These are phyloP conservation scores for Zeugodacus cucurbitae DNA, from an alignment of 1,140 invertebrate species.

Conservation along the genomic window DNA sequence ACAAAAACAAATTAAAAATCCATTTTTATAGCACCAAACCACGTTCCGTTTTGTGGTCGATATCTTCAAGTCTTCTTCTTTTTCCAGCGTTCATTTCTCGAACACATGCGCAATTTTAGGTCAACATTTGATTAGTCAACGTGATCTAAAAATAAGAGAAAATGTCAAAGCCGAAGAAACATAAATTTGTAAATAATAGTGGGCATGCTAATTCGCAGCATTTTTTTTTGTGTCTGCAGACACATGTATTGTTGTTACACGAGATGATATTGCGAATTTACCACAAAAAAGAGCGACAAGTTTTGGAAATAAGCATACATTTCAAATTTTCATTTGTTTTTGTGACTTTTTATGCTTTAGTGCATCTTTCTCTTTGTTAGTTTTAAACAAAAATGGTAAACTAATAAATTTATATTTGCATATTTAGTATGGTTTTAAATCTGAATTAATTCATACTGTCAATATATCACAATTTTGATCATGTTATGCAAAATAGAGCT, in stretches of 20 bases:
- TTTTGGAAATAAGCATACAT: background rate
- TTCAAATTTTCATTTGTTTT: too few relatives aligned
- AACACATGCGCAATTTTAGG: too few relatives aligned
- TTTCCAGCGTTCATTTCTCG: too few relatives aligned
- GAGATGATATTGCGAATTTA: background rate
- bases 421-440: background rate
- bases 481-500: too few relatives aligned
- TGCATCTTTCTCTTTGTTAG: background rate
- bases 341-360: too few relatives aligned
- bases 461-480: too few relatives aligned
- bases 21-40: background rate
- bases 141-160: background rate
- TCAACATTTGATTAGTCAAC: background rate
- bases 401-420: background rate
- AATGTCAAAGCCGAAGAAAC: background rate
- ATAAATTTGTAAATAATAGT: background rate
- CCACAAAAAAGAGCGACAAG: background rate
- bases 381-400: background rate
- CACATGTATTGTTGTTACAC: background rate
- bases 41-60: background rate
- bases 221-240: background rate
- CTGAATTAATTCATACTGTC: too few relatives aligned
- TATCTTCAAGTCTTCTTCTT: background rate
- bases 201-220: background rate
- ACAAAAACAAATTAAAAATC: background rate